Evolutionary conservation across 64 coral and sea anemone species (phyloP).

Genomic region (Exaiptasia diaphana): DNA sequence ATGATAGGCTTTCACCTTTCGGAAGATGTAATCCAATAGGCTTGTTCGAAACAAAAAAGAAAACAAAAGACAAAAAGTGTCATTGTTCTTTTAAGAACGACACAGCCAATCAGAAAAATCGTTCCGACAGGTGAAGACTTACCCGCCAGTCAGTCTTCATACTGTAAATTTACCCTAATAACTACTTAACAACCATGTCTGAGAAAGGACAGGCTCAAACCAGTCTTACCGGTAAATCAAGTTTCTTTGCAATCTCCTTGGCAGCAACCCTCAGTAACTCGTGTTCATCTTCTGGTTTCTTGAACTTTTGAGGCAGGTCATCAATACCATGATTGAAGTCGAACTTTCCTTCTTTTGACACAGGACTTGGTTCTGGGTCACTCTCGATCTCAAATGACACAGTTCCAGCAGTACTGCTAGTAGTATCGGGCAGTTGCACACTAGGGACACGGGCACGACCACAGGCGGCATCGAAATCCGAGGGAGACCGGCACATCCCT

Average conservation of each 20-base stretch:
- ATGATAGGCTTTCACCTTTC: too few species aligned
- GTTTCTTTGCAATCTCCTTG: constrained; percentile 79
- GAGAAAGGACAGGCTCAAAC: too few species aligned
- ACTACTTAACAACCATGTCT: too few species aligned
- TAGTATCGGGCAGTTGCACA: constrained; percentile 29
- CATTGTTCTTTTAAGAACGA: too few species aligned
- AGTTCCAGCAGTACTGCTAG: constrained; percentile 11
- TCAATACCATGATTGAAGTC: constrained; percentile 54
- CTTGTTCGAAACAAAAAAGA: too few species aligned
- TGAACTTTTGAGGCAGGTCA: constrained; percentile 38
- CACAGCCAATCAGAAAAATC: too few species aligned
- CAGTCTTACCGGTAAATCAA: constrained; percentile 73
- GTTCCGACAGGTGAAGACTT: too few species aligned
- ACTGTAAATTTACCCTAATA: too few species aligned
- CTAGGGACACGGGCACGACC: constrained; percentile 73
- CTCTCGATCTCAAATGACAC: constrained; percentile 80
- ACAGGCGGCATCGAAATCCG: constrained; percentile 93
- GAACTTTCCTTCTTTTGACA: constrained; percentile 37
- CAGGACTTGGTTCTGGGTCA: constrained; percentile 55
- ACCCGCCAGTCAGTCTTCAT: too few species aligned
- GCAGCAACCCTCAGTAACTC: constrained; percentile 66
- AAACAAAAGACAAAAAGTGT: too few species aligned
- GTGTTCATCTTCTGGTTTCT: constrained; percentile 71
- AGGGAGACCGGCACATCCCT: constrained; percentile 21
- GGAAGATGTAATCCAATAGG: too few species aligned